Evolutionary conservation across 2,888 invertebrate genomes (phyloP), one percentile per base, ranked within the genome.

Genomic region (Koerneria pararmatus): DNA sequence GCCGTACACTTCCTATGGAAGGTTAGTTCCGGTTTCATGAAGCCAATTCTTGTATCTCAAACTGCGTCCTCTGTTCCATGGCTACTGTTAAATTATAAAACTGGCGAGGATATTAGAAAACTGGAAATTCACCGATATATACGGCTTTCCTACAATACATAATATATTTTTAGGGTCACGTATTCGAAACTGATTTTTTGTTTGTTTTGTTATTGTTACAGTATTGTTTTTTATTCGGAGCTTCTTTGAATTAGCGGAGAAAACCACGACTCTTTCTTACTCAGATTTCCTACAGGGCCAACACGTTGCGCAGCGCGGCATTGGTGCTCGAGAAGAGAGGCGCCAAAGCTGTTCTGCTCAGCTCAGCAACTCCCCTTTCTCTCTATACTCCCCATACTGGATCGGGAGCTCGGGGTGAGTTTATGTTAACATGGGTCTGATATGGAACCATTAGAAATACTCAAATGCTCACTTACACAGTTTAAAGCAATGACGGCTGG

Each of bases 331-430:
- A 29, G 11, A 56, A 64, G 11, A 37, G 64, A 3, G 64, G 64
- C 6, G 64, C 64, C 0, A 19, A 22, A 1, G 64, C 64, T 0
- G 64, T 64, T 15, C 64, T 64, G 2, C 54, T 64, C 1, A 54
- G 35, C 1, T 64, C 64, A 2, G 64, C 64, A 0, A 48, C 64
- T 1, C 64, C 64, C 11, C 31, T 54, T 0, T 64, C 64, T 0
- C 64, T 64, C 31, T 64, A 64, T 46, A 64, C 64, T 1, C 54
- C 64, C 24, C 64, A 64, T 24, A 64, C 64, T 0, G 64, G 64
- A 3, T 46, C 41, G n/a, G 64, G 64, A 1, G 64, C 64, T 2
- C 37, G 56, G 22, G 64, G 64, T 63, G 11, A 51, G 53, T 11
- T 15, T 41, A n/a, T 11, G 46, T 15, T 11, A 41, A n/a, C 11